A percentile compares a stretch with the other conserved stretches of the same genome.
phyloP scores from a whole-genome alignment of 2,888 invertebrate genomes.

The Tipula confusa region DNA sequence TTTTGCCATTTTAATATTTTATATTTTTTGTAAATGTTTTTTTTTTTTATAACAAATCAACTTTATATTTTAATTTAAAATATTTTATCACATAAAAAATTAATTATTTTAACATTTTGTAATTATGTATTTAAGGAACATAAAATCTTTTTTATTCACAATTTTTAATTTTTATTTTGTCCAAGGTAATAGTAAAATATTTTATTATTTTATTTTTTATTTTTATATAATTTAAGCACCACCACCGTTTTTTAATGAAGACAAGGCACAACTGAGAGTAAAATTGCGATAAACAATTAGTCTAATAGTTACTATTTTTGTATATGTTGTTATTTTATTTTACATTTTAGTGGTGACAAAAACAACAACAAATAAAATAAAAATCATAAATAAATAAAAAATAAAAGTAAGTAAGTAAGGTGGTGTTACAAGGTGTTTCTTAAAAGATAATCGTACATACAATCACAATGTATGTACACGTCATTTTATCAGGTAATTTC shows the following conservation, averaged over 20 bases:
- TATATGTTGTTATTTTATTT: background rate
- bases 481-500: background rate
- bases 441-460: background rate
- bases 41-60: background rate
- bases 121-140: background rate
- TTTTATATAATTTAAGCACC: slow-evolving; percentile 12
- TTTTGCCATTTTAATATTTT: background rate
- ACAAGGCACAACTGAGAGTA: slow-evolving; percentile 28
- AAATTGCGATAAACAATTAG: slow-evolving; percentile 15
- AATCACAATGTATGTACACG: background rate
- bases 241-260: slow-evolving; percentile 9
- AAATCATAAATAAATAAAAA: background rate
- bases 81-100: background rate
- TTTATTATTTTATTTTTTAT: background rate
- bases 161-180: background rate
- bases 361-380: background rate
- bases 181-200: background rate
- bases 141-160: background rate
- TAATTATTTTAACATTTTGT: background rate
- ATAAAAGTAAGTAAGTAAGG: background rate
- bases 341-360: background rate
- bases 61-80: background rate
- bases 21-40: background rate
- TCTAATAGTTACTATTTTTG: slow-evolving; percentile 3
- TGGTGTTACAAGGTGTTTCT: slow-evolving; percentile 12